These are phyloP conservation scores for Cephalopterus ornatus DNA, from an alignment of 2,113 vertebrate genomes.

Conservation along the genomic window DNA sequence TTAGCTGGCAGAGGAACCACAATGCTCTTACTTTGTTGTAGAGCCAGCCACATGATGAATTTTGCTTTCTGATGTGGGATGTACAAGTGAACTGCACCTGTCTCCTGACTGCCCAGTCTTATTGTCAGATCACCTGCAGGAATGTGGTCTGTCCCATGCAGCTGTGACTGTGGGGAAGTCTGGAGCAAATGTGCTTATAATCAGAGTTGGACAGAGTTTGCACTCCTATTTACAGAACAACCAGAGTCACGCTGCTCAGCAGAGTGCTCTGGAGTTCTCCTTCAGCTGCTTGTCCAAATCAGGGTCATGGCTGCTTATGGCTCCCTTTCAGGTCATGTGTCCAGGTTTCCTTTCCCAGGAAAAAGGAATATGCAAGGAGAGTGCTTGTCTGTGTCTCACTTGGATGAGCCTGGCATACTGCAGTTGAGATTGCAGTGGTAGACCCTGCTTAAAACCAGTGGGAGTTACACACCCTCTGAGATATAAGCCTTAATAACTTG, in stretches of 20 bases:
- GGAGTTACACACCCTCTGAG: not conserved
- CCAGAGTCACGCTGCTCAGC: not conserved
- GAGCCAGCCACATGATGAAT: not conserved
- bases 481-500: not conserved
- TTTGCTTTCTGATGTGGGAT: not conserved
- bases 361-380: not conserved
- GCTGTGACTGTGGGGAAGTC: not conserved
- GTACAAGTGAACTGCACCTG: not conserved
- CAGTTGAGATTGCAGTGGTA: not conserved
- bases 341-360: not conserved
- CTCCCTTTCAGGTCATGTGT: not conserved
- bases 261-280: not conserved
- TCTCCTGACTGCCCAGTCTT: accelerated
- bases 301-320: not conserved
- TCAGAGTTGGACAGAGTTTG: not conserved
- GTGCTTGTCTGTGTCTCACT: not conserved
- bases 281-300: not conserved
- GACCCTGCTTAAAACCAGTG: not conserved
- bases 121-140: not conserved
- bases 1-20: not conserved
- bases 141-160: not conserved
- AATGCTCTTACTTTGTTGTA: not conserved
- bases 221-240: not conserved
- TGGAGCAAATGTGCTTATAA: not conserved
- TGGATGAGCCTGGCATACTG: not conserved